Percentiles rank a stretch among this genome's conserved stretches.
phyloP scores from a whole-genome alignment of 64 coral and sea anemone species.

The Montipora cactus region DNA sequence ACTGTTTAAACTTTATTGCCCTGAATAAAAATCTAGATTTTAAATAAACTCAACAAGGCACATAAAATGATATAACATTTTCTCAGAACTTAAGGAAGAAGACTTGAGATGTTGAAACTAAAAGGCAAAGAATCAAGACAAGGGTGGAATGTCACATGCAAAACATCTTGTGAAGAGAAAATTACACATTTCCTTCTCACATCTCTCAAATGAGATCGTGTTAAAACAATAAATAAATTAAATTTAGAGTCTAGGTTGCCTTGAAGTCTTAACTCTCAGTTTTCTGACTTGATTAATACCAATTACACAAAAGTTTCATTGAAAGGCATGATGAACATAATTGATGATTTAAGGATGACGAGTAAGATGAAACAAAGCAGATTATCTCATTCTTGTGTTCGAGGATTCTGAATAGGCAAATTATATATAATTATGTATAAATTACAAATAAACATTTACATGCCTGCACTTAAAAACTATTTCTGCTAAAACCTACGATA shows the following conservation, averaged over 20 bases:
- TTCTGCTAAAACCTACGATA: conserved; percentile 93
- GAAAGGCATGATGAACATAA: conserved; percentile 6
- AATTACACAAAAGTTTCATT: conserved; percentile 17
- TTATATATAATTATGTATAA: conserved; percentile 70
- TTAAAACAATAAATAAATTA: conserved; percentile 10
- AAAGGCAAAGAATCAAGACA: neutral
- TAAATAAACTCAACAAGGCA: conserved; percentile 41
- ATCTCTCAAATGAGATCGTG: neutral
- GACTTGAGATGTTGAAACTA: neutral
- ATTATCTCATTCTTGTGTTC: conserved; percentile 13
- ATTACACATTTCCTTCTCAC: neutral
- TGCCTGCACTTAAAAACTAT: conserved; percentile 97
- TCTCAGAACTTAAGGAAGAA: neutral
- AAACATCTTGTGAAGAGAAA: conserved; percentile 2
- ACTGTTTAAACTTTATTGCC: conserved; percentile 37
- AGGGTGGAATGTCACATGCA: neutral
- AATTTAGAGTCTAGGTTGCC: neutral
- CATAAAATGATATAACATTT: conserved; percentile 11
- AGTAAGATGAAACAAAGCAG: neutral
- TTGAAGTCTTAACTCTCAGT: neutral
- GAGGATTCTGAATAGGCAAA: conserved; percentile 83
- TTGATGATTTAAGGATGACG: neutral
- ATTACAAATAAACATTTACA: conserved; percentile 98
- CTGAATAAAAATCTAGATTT: conserved; percentile 48
- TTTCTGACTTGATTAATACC: neutral